Evolutionary conservation across 2,797 vertebrate species (phyloP).

Genomic region (Potorous gilbertii): DNA sequence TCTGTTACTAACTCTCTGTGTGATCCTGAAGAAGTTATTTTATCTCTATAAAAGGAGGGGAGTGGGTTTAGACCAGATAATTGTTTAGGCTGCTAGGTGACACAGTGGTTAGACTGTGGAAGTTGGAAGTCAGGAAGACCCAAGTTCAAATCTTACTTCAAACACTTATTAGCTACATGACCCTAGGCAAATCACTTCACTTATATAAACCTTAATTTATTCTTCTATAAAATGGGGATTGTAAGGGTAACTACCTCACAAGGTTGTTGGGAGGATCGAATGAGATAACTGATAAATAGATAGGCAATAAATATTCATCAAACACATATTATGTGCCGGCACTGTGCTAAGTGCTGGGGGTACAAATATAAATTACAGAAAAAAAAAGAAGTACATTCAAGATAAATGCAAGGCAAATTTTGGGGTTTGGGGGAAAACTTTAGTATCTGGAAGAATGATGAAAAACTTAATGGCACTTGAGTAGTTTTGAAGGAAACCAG

Average conservation of each 20-base stretch:
- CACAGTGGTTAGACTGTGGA: background rate
- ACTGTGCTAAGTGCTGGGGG: background rate
- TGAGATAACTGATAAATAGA: background rate
- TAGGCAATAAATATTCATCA: background rate
- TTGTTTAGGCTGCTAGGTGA: background rate
- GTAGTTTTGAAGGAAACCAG: background rate
- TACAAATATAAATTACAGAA: background rate
- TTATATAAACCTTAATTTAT: background rate
- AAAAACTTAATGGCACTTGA: background rate
- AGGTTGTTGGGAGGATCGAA: background rate
- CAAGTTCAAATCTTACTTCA: background rate
- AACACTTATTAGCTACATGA: background rate
- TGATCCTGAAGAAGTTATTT: background rate
- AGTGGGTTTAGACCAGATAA: background rate
- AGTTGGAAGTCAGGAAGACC: background rate
- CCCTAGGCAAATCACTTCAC: background rate
- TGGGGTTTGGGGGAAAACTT: background rate
- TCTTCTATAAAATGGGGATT: background rate
- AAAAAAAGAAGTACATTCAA: background rate
- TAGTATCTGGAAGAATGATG: background rate
- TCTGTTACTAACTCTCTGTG: background rate
- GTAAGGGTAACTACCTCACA: background rate
- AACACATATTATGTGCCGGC: background rate
- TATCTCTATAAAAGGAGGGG: background rate
- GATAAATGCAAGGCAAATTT: background rate